Evolutionary conservation across 2,888 invertebrate genomes (phyloP).

Genomic region (Eupithecia vulgata): DNA sequence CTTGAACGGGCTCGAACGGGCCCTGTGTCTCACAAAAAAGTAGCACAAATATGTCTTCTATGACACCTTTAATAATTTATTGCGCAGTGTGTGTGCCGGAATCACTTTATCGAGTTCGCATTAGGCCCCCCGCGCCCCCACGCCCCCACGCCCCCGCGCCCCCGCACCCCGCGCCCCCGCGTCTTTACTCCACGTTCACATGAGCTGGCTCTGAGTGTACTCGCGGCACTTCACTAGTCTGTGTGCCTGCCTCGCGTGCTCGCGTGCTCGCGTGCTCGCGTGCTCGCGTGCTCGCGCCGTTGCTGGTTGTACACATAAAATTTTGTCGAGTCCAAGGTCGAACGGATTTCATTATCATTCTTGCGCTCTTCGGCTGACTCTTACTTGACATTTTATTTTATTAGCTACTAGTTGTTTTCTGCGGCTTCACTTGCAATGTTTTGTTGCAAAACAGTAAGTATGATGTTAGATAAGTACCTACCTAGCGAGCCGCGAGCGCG

Average conservation of each 20-base stretch:
- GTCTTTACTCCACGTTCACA: too few relatives aligned
- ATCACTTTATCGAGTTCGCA: conserved; percentile 25
- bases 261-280: too few relatives aligned
- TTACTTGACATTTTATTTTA: neutral
- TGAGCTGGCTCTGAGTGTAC: too few relatives aligned
- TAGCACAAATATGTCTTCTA: conserved; percentile 14
- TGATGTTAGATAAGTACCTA: too few relatives aligned
- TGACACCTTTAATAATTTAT: conserved; percentile 20
- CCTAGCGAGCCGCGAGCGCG: too few relatives aligned
- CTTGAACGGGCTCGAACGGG: neutral
- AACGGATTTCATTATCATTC: neutral
- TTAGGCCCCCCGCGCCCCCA: conserved; percentile 4
- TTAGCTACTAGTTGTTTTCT: neutral
- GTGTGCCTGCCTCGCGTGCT: too few relatives aligned
- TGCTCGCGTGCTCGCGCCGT: too few relatives aligned
- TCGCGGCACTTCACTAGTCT: too few relatives aligned
- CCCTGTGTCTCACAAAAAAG: conserved; percentile 13
- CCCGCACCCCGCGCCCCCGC: neutral
- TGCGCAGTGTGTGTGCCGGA: conserved; percentile 11
- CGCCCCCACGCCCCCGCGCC: neutral
- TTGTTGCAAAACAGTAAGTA: too few relatives aligned
- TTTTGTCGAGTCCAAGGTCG: too few relatives aligned
- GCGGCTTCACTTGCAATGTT: neutral
- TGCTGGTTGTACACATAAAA: too few relatives aligned
- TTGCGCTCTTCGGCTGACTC: neutral